phyloP scores from a whole-genome alignment of 2,113 vertebrate genomes.

The Actenoides hombroni region DNA sequence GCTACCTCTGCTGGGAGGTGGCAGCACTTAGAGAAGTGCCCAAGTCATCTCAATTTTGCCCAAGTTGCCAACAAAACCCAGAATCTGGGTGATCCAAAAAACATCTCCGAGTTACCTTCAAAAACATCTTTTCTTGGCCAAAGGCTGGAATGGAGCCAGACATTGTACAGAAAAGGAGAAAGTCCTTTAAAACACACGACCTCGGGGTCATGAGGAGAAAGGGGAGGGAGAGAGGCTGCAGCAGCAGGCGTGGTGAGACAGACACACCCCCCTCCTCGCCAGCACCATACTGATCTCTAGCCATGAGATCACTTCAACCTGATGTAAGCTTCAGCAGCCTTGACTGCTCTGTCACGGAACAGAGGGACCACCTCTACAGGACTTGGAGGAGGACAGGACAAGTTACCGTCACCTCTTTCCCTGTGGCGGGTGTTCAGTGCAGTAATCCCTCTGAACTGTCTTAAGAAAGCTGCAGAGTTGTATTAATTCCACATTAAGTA shows the following conservation, averaged over 20 bases:
- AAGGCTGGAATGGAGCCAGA: background rate
- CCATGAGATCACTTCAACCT: background rate
- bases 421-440: background rate
- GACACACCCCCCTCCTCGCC: background rate
- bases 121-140: background rate
- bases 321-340: background rate
- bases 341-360: background rate
- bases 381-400: background rate
- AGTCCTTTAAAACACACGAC: background rate
- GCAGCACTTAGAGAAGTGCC: background rate
- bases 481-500: background rate
- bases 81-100: background rate
- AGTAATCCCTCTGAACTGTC: background rate
- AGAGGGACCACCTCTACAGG: background rate
- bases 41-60: accelerated
- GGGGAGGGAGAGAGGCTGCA: background rate
- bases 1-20: background rate
- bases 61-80: background rate
- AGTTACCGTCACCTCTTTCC: background rate
- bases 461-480: background rate
- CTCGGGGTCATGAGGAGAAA: background rate
- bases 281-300: background rate
- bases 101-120: background rate
- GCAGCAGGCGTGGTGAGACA: background rate
- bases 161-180: background rate